These are phyloP conservation scores for Hylaea fasciaria DNA, from an alignment of 2,888 invertebrate genomes.

Conservation along the genomic window DNA sequence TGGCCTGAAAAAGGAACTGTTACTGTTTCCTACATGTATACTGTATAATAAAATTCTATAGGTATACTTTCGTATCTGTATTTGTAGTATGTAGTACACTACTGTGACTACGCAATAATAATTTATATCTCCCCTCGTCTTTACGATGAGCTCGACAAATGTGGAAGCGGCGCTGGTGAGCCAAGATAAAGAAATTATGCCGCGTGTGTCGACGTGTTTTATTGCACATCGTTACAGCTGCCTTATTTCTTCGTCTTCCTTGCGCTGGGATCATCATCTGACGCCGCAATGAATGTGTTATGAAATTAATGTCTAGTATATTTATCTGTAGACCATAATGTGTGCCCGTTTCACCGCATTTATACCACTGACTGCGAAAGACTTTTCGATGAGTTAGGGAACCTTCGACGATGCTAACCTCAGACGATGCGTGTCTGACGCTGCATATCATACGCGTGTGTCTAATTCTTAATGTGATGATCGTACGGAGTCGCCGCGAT, in stretches of 20 bases:
- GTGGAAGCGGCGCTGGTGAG: constrained; percentile 67
- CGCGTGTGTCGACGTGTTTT: constrained; percentile 50
- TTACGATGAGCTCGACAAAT: constrained; percentile 74
- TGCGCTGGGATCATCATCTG: constrained; percentile 21
- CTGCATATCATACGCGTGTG: too few species aligned
- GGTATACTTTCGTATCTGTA: not conserved
- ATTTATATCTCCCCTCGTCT: constrained; percentile 65
- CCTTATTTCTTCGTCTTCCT: constrained; percentile 21
- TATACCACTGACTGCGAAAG: too few species aligned
- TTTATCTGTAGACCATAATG: not conserved
- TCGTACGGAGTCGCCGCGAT: too few species aligned
- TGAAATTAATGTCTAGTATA: constrained; percentile 10
- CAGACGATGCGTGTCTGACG: too few species aligned
- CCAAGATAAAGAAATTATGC: constrained; percentile 79
- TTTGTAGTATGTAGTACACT: constrained; percentile 3
- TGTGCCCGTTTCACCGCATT: too few species aligned
- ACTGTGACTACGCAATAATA: constrained; percentile 54
- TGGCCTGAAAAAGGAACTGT: too few species aligned
- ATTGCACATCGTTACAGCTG: constrained; percentile 42
- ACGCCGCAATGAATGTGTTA: constrained; percentile 18
- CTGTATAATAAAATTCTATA: too few species aligned
- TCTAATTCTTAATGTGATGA: too few species aligned
- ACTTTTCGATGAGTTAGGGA: too few species aligned
- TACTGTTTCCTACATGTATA: too few species aligned
- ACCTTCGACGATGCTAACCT: too few species aligned